Conservation (phyloP, 2,113 vertebrate species). For the Corynorhinus townsendii region DNA sequence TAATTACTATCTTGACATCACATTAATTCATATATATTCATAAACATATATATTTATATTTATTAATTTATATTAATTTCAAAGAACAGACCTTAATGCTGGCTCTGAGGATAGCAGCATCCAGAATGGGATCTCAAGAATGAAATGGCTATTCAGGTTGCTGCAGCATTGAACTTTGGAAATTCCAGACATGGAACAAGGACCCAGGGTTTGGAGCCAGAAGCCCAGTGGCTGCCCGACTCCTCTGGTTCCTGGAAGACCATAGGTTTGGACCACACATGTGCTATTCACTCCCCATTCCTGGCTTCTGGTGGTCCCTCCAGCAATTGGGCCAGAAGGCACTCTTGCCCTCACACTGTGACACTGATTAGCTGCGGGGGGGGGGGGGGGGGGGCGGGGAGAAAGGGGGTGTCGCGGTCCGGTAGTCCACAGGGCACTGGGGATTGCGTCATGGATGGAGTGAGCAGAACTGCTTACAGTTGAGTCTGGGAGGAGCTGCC, state of each 20-base stretch:
- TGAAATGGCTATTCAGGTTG: background rate
- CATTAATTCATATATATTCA: background rate
- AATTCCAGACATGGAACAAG: rapidly evolving
- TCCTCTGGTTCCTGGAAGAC: background rate
- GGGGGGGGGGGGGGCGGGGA: background rate
- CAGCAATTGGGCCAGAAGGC: background rate
- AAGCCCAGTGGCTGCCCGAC: rapidly evolving
- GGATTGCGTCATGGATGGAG: too few relatives aligned
- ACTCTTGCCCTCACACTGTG: rapidly evolving
- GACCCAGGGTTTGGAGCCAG: too few relatives aligned
- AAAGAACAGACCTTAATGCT: background rate
- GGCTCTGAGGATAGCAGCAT: background rate
- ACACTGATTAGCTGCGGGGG: too few relatives aligned
- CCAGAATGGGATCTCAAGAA: background rate
- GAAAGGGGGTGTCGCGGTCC: too few relatives aligned
- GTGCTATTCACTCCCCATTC: background rate
- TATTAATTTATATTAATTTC: background rate
- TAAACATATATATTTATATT: background rate
- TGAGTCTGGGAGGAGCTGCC: background rate
- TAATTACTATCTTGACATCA: background rate
- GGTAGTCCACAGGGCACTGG: background rate
- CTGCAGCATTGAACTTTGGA: background rate
- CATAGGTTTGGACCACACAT: background rate
- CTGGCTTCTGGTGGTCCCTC: background rate
- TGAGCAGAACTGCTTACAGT: background rate